Percentiles rank a stretch among this genome's conserved stretches.
Evolutionary conservation across 2,888 invertebrate species (phyloP).

Genomic region (Meliscaeva auricollis): DNA sequence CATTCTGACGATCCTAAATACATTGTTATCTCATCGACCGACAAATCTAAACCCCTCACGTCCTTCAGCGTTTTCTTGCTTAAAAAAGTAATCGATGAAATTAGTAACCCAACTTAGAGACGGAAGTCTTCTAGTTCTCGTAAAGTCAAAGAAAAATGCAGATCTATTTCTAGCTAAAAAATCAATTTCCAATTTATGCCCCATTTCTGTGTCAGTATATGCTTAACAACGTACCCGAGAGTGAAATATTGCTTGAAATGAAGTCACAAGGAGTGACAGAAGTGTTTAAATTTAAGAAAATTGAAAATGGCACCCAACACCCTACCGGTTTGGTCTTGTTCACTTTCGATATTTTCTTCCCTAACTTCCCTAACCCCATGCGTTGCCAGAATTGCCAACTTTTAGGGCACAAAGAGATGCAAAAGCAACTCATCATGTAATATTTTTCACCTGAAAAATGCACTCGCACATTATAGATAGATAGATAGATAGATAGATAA

Average conservation of each 20-base stretch:
- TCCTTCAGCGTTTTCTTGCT: constrained; percentile 4
- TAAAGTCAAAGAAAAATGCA: constrained; percentile 8
- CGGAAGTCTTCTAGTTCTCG: neutral
- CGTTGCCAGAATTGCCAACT: constrained; percentile 52
- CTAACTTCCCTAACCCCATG: constrained; percentile 63
- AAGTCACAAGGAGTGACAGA: no score
- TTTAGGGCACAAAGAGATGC: constrained; percentile 47
- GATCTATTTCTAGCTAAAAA: constrained; percentile 1
- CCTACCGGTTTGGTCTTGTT: constrained; percentile 46
- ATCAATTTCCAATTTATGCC: constrained; percentile 12
- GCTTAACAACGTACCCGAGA: constrained; percentile 14
- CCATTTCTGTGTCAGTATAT: constrained; percentile 24
- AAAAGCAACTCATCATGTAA: neutral
- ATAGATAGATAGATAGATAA: no score
- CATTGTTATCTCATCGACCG: constrained; percentile 3
- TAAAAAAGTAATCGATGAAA: neutral
- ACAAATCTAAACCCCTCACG: constrained; percentile 6
- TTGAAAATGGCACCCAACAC: constrained; percentile 8
- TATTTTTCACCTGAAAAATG: constrained; percentile 17
- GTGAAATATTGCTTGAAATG: constrained; percentile 20
- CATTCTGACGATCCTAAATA: constrained; percentile 9
- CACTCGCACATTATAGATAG: no score
- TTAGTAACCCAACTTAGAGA: constrained; percentile 4
- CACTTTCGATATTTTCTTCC: constrained; percentile 53
- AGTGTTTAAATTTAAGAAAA: constrained; percentile 35